Base-by-base conservation (phyloP, 2,113 vertebrate species). In the Myiagra hebetior region DNA sequence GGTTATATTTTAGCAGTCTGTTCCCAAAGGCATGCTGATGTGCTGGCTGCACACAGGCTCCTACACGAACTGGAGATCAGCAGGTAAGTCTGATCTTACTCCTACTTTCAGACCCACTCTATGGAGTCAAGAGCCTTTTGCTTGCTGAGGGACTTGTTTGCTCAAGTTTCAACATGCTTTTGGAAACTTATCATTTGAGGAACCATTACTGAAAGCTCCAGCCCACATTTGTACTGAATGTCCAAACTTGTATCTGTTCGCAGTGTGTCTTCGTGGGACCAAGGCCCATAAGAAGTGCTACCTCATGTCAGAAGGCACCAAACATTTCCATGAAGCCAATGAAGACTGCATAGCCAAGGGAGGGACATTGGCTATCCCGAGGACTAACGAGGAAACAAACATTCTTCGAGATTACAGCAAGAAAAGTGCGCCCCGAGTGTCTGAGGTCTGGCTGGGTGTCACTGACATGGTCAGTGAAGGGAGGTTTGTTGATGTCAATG, bases 341-440 rank as follows among this genome's bases (percentile, higher is more conserved):
- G 99, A 99, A 96, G 98, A 99, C 96, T 99, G 99, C 94, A 99
- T 99, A 85, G 98, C 99, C 91, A 99, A 99, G 90, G 99, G 99
- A 47, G 99, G 99, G 28, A 99, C 98, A 1, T 85, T 99, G 74
- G 99, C 98, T 21, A 98, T 98, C 39, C 99, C 99, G 6, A 98
- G 99, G 86, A 98, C 98, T n/a, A 47, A 83, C 0, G 98, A 98
- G 6, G 99, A 99, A 94, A 99, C 98, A 91, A 98, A 97, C 3
- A 96, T 97, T 27, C 97, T 99, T 53, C 98, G 96, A 56, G 99
- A 99, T 75, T 99, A 99, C 6, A 98, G 98, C 83, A 99, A 98
- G 96, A 98, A 96, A 85, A 99, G 98, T 17, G 97, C 98, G 37
- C 98, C 98, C 0, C 98, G 97, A 19, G 97, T 97, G 65, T 98